phyloP scores from a whole-genome alignment of 2,113 vertebrate genomes.

The Chrysochloris asiatica region DNA sequence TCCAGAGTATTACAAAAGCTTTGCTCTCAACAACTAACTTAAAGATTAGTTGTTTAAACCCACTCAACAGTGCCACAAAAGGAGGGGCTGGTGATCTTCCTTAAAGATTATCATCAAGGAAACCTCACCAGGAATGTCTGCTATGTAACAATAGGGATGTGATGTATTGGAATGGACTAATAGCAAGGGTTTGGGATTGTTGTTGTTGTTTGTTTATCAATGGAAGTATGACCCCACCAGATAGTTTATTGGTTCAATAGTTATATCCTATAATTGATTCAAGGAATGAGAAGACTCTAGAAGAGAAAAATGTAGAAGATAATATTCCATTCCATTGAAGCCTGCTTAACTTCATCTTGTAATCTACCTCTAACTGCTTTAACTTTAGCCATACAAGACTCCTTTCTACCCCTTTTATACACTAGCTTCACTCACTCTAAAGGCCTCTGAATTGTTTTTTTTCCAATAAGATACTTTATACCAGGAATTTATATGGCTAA shows the following conservation, averaged over 20 bases:
- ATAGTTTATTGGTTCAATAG: not conserved
- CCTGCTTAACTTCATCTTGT: not conserved
- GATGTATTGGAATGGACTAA: not conserved
- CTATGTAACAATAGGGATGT: not conserved
- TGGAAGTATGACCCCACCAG: not conserved
- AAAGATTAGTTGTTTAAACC: not conserved
- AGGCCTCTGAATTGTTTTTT: not conserved
- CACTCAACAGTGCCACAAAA: rapidly evolving
- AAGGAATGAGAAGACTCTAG: not conserved
- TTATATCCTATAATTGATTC: not conserved
- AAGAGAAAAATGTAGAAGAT: not conserved
- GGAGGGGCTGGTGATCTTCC: not conserved
- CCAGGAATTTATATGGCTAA: not conserved
- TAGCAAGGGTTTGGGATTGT: not conserved
- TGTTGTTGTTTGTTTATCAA: not conserved
- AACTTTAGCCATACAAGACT: not conserved
- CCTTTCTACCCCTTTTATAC: not conserved
- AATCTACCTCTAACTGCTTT: not conserved
- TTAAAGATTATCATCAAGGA: not conserved
- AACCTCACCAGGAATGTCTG: not conserved
- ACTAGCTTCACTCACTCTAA: not conserved
- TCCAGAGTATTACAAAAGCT: not conserved
- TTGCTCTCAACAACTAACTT: not conserved
- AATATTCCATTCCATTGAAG: not conserved
- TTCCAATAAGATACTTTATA: not conserved